Percentiles rank a stretch among this genome's conserved stretches.
Evolutionary conservation across 92 coral and sea anemone species (phyloP).

Genomic region (Siderastrea radians): DNA sequence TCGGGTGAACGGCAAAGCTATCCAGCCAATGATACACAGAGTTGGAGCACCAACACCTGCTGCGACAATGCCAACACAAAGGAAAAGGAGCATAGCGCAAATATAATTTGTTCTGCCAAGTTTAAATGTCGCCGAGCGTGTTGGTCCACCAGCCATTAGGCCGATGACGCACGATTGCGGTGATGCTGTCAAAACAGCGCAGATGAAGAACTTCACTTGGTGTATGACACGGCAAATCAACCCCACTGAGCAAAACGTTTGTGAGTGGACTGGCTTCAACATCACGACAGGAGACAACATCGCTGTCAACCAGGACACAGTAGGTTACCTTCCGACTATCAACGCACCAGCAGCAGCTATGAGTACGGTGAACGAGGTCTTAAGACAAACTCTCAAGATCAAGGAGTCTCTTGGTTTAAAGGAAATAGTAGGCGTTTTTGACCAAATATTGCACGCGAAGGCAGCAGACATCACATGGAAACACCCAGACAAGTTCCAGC

Average conservation of each 20-base stretch:
- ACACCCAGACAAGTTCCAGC: conserved; percentile 1
- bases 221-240: conserved; percentile 36
- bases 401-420: conserved; percentile 32
- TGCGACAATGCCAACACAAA: conserved; percentile 47
- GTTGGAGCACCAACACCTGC: conserved; percentile 55
- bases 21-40: conserved; percentile 56
- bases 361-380: conserved; percentile 59
- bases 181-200: conserved; percentile 37
- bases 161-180: conserved; percentile 24
- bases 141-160: conserved; percentile 53
- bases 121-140: conserved; percentile 48
- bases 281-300: conserved; percentile 32
- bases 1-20: conserved; percentile 55
- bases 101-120: conserved; percentile 20
- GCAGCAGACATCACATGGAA: too few relatives aligned
- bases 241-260: conserved; percentile 29
- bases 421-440: conserved; percentile 25
- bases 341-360: conserved; percentile 59
- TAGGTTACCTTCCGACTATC: conserved; percentile 66
- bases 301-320: conserved; percentile 52
- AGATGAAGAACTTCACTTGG: conserved; percentile 61
- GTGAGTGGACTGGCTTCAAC: conserved; percentile 45
- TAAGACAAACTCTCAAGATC: conserved; percentile 44
- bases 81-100: conserved; percentile 40
- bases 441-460: conserved; percentile 1